These are phyloP conservation scores for Typhlomys cinereus DNA, from an alignment of 2,113 vertebrate species.

Conservation along the genomic window DNA sequence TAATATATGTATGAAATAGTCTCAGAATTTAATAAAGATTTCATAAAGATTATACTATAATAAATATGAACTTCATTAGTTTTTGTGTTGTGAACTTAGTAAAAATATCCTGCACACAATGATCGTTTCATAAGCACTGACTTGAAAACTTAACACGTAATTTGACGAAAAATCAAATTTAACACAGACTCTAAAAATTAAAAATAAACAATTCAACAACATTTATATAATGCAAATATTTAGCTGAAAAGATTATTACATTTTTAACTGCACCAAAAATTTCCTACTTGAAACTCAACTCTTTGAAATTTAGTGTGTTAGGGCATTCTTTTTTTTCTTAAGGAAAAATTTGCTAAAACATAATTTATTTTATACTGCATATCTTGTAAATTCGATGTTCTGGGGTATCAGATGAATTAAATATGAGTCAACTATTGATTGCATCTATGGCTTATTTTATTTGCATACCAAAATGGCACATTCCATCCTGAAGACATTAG, in stretches of 20 bases:
- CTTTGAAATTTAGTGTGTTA: not conserved
- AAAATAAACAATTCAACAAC: not conserved
- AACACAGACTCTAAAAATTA: not conserved
- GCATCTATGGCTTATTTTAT: not conserved
- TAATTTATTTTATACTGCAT: not conserved
- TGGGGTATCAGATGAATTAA: not conserved
- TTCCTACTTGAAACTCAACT: not conserved
- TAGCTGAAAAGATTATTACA: not conserved
- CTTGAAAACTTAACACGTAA: not conserved
- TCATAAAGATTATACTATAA: not conserved
- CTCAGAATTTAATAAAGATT: constrained; percentile 21
- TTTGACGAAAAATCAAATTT: constrained; percentile 9
- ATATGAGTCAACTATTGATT: not conserved
- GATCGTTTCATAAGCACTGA: not conserved
- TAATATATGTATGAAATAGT: not conserved
- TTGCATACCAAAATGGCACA: not conserved
- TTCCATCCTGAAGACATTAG: not conserved
- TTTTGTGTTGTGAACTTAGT: not conserved
- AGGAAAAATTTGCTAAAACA: not conserved
- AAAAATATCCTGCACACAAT: not conserved
- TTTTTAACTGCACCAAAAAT: not conserved
- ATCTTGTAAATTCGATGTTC: not conserved
- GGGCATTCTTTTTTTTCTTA: not conserved
- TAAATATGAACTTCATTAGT: constrained; percentile 1
- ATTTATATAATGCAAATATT: not conserved